These are phyloP conservation scores for Ectropis grisescens DNA, from an alignment of 1,140 invertebrate genomes.

Conservation along the genomic window DNA sequence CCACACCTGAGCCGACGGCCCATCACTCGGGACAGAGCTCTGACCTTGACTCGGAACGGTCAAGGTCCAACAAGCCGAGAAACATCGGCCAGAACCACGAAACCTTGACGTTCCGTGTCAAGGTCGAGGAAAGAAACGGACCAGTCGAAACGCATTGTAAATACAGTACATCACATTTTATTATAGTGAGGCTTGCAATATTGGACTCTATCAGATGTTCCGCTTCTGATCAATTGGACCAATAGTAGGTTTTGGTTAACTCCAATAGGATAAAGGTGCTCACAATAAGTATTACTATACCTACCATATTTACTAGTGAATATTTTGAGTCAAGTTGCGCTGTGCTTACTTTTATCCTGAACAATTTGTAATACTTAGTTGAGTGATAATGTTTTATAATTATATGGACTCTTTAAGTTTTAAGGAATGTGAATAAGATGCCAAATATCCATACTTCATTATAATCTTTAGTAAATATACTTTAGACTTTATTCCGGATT, in stretches of 20 bases:
- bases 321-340: constrained; percentile 33
- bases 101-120: no score
- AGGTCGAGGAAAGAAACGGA: no score
- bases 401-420: constrained; percentile 12
- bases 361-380: constrained; percentile 28
- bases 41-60: constrained; percentile 7
- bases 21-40: not conserved
- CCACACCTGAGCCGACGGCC: constrained; percentile 28
- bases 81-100: no score
- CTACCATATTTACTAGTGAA: not conserved
- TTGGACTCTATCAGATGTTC: no score
- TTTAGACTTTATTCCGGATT: no score
- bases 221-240: no score
- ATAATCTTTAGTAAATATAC: no score
- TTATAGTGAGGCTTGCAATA: no score
- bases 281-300: constrained; percentile 26
- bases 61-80: no score
- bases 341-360: constrained; percentile 36
- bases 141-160: no score
- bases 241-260: no score
- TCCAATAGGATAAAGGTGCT: constrained; percentile 21
- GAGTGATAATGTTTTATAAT: constrained; percentile 25
- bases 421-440: constrained; percentile 47
- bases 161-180: no score
- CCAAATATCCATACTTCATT: constrained; percentile 64